Evolutionary conservation across 2,888 invertebrate genomes (phyloP).

Genomic region (Drosophila affinis): DNA sequence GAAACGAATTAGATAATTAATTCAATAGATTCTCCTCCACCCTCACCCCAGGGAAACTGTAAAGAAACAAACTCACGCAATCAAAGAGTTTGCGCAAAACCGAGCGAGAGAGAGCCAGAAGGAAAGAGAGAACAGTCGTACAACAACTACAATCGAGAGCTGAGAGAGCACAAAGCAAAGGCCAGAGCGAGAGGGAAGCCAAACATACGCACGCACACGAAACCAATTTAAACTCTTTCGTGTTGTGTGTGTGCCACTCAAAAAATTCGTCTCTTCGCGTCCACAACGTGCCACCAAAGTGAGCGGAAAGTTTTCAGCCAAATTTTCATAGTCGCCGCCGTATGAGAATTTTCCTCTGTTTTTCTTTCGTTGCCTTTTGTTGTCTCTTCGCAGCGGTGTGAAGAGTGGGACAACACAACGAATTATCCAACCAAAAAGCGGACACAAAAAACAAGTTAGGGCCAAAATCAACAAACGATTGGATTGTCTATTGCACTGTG

Average conservation of each 20-base stretch:
- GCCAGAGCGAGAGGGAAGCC: slow-evolving; percentile 6
- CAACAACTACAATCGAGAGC: slow-evolving; percentile 19
- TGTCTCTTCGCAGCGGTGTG: slow-evolving; percentile 51
- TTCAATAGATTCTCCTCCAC: slow-evolving; percentile 7
- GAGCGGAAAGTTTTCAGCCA: slow-evolving; percentile 69
- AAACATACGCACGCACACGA: background rate
- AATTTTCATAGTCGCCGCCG: slow-evolving; percentile 21
- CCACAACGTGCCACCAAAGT: slow-evolving; percentile 73
- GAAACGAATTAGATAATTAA: slow-evolving; percentile 43
- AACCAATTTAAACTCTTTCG: slow-evolving; percentile 19
- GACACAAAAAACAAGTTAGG: slow-evolving; percentile 5
- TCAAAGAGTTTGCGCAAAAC: slow-evolving; percentile 64
- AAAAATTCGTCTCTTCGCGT: slow-evolving; percentile 76
- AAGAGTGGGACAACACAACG: slow-evolving; percentile 1
- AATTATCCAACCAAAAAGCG: background rate
- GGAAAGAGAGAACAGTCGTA: slow-evolving; percentile 33
- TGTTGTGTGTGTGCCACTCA: slow-evolving; percentile 58
- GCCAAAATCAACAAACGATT: slow-evolving; percentile 6
- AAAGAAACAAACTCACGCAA: slow-evolving; percentile 14
- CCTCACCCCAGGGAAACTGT: slow-evolving; percentile 13
- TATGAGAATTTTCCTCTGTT: slow-evolving; percentile 57
- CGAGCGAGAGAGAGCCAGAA: slow-evolving; percentile 19
- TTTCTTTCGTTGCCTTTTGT: slow-evolving; percentile 63
- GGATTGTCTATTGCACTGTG: slow-evolving; percentile 39
- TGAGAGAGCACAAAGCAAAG: slow-evolving; percentile 18